Evolutionary conservation across 1,140 invertebrate species (phyloP).

Genomic region (Agraylea sexmaculata): DNA sequence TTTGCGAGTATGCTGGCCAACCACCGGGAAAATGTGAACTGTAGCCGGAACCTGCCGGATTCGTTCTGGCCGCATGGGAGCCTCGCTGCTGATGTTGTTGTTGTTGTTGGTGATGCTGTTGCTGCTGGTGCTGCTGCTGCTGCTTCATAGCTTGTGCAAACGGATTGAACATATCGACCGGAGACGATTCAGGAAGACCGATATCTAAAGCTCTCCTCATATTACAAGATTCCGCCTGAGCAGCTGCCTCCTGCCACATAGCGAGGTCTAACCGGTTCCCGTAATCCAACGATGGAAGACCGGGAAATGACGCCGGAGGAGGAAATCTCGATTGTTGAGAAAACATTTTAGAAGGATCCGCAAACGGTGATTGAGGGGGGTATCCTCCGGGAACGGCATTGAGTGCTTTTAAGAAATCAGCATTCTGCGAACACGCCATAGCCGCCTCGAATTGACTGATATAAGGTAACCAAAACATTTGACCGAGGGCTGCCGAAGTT

Average conservation of each 20-base stretch:
- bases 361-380: conserved; percentile 29
- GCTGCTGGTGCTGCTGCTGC: conserved; percentile 6
- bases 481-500: conserved; percentile 51
- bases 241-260: conserved; percentile 54
- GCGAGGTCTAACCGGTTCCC: conserved; percentile 49
- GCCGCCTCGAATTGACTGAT: conserved; percentile 47
- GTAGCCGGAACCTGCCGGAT: conserved; percentile 12
- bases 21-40: conserved; percentile 23
- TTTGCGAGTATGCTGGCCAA: conserved; percentile 25
- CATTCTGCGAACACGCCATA: conserved; percentile 36
- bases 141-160: too few species aligned
- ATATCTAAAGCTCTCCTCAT: conserved; percentile 28
- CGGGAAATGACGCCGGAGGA: conserved; percentile 33
- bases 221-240: conserved; percentile 36
- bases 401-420: conserved; percentile 38
- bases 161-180: too few species aligned
- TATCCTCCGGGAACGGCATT: conserved; percentile 32
- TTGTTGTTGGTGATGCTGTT: neutral
- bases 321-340: conserved; percentile 30
- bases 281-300: conserved; percentile 41
- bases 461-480: conserved; percentile 59
- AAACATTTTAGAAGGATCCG: conserved; percentile 41
- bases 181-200: conserved; percentile 22
- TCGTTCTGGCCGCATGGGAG: conserved; percentile 16
- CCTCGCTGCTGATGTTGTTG: conserved; percentile 3